Conservation (phyloP, 2,888 invertebrate species). For the Drosophila setosimentum region DNA sequence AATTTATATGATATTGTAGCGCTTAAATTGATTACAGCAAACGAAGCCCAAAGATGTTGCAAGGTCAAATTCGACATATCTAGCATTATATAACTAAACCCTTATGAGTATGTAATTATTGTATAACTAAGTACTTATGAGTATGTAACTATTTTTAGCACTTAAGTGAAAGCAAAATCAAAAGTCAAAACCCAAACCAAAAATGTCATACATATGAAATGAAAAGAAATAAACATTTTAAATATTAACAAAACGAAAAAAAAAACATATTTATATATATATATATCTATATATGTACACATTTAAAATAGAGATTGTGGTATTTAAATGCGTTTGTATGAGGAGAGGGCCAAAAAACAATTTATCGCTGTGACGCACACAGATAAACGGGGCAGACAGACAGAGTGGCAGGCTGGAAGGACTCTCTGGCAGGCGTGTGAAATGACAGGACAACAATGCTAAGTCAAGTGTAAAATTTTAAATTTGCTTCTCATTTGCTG, state of each 20-base stretch:
- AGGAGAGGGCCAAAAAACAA: slow-evolving; percentile 51
- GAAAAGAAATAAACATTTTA: slow-evolving; percentile 62
- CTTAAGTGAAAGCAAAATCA: slow-evolving; percentile 72
- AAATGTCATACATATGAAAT: slow-evolving; percentile 53
- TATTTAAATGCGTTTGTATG: slow-evolving; percentile 8
- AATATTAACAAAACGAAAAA: slow-evolving; percentile 53
- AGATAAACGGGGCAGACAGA: slow-evolving; percentile 30
- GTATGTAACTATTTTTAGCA: slow-evolving; percentile 51
- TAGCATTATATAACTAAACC: slow-evolving; percentile 17
- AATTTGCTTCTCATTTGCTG: slow-evolving; percentile 85
- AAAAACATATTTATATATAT: slow-evolving; percentile 3
- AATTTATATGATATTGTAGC: slow-evolving; percentile 32
- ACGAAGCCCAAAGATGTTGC: slow-evolving; percentile 47
- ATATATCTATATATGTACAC: background rate
- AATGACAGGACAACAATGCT: slow-evolving; percentile 82
- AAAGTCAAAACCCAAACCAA: slow-evolving; percentile 51
- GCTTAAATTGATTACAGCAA: slow-evolving; percentile 44
- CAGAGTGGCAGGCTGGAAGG: slow-evolving; percentile 25
- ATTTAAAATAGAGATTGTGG: slow-evolving; percentile 12
- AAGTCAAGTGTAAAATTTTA: slow-evolving; percentile 86
- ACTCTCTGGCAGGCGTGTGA: slow-evolving; percentile 68
- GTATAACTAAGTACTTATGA: slow-evolving; percentile 14
- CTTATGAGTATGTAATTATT: slow-evolving; percentile 33
- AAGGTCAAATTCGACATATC: slow-evolving; percentile 52
- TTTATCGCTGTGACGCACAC: slow-evolving; percentile 65